Evolutionary conservation across 2,888 invertebrate species (phyloP).

Genomic region (Pardosa pseudoannulata): DNA sequence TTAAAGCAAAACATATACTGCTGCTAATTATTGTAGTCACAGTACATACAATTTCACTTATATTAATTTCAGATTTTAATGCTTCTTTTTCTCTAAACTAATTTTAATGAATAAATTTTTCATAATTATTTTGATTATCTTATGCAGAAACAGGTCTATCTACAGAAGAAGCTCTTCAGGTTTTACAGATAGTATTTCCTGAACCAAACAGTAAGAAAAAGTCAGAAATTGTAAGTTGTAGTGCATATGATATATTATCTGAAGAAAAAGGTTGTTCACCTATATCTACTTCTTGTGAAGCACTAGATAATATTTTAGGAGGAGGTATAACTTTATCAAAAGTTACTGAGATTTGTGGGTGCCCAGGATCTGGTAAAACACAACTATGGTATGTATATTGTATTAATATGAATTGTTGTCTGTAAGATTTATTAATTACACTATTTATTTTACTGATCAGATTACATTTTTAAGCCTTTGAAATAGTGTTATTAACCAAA

Average conservation of each 20-base stretch:
- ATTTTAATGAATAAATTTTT: too few relatives aligned
- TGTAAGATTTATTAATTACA: too few relatives aligned
- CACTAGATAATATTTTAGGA: constrained; percentile 82
- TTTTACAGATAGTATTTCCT: constrained; percentile 53
- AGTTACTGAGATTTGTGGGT: constrained; percentile 85
- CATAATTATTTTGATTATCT: too few relatives aligned
- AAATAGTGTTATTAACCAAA: too few relatives aligned
- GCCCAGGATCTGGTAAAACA: constrained; percentile 87
- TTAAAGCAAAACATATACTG: too few relatives aligned
- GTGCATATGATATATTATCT: constrained; percentile 51
- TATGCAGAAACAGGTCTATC: constrained; percentile 50
- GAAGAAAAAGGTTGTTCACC: constrained; percentile 48
- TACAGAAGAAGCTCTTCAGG: constrained; percentile 53
- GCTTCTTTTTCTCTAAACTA: too few relatives aligned
- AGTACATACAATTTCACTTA: too few relatives aligned
- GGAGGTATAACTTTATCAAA: constrained; percentile 83
- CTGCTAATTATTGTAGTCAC: too few relatives aligned
- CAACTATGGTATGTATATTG: constrained; percentile 84
- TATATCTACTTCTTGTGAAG: constrained; percentile 84
- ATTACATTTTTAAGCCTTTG: too few relatives aligned
- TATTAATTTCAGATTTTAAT: too few relatives aligned
- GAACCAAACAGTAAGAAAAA: neutral
- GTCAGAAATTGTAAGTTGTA: constrained; percentile 17
- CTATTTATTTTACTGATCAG: too few relatives aligned
- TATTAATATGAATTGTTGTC: too few relatives aligned